These are phyloP conservation scores for Cryptotis parvus DNA, from an alignment of 2,113 vertebrate genomes.

Conservation along the genomic window DNA sequence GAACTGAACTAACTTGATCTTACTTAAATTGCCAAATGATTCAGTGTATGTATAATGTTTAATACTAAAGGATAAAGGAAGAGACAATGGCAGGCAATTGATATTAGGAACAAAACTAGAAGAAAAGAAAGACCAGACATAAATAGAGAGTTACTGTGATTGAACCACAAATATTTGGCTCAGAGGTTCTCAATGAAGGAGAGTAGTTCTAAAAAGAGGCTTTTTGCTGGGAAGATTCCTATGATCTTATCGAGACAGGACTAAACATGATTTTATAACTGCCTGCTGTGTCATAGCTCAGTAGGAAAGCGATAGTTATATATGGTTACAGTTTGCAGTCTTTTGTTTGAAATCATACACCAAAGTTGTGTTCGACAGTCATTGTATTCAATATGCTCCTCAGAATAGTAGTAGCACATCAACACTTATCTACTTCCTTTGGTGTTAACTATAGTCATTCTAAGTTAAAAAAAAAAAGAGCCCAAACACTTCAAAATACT, in stretches of 20 bases:
- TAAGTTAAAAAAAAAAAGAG: constrained; percentile 32
- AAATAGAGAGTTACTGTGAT: constrained; percentile 5
- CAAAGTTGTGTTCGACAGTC: constrained; percentile 52
- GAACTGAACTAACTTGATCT: constrained; percentile 39
- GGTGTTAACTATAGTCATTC: constrained; percentile 13
- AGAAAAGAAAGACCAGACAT: not conserved
- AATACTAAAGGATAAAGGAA: constrained; percentile 9
- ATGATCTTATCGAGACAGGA: constrained; percentile 7
- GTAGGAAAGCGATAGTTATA: constrained; percentile 4
- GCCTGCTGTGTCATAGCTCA: constrained; percentile 21
- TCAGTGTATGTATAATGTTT: not conserved
- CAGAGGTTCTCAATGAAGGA: not conserved
- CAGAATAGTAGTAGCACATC: not conserved
- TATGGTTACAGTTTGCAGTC: constrained; percentile 33
- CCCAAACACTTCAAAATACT: not conserved
- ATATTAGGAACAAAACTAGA: constrained; percentile 26
- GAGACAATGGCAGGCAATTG: not conserved
- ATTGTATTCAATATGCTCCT: constrained; percentile 7
- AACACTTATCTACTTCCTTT: constrained; percentile 59
- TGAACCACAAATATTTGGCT: constrained; percentile 27
- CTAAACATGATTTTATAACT: constrained; percentile 45
- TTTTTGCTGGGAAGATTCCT: constrained; percentile 54
- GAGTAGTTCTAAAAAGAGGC: constrained; percentile 27
- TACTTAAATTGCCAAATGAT: constrained; percentile 6
- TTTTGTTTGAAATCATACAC: constrained; percentile 34